Base-by-base conservation (phyloP, 2,113 vertebrate genomes). In the Lutjanus erythropterus region DNA sequence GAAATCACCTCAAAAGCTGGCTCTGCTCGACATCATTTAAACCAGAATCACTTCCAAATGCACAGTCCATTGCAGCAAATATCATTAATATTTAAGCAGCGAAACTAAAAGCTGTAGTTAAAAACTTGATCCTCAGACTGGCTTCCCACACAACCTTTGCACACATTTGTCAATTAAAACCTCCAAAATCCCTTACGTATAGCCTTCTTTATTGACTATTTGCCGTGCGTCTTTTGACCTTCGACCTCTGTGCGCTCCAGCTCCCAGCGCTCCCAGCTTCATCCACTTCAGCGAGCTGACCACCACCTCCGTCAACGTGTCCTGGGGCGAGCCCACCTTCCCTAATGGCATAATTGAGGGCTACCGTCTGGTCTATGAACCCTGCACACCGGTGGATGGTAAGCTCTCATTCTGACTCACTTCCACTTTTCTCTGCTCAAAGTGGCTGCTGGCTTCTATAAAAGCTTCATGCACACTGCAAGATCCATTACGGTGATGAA, bases 211-310 rank as follows among this genome's bases (percentile, higher is more conserved):
- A n/a, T 33, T 60, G 56, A 60, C 50, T 49, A 0, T 31, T 31
- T 44, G 7, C 33, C 1, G 4, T 25, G 12, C n/a, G 4, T 60
- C 16, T 11, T 37, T 52, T 69, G 16, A 76, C 59, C 53, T 83
- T 35, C 79, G 66, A 74, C 75, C 27, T 71, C 25, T 67, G 16
- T 37, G 1, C 60, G 7, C 62, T 19, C 0, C 93, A 99, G 98
- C 97, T 68, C 98, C 98, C 86, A 98, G 97, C 0, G 95, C 97
- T n/a, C 98, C 98, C 0, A 91, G 96, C 85, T 95, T 95, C 9
- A 97, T 99, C 88, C 95, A 95, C 60, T 99, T 99, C 95, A 98
- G 97, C 3, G 97, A 99, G 88, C 95, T 99, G 91, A 99, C 98
- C 94, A 99, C 98, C 9, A 98, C 97, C 0, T 99, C 98, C 0